Conservation (phyloP, 2,888 invertebrate species). For the Polyploca ridens region DNA sequence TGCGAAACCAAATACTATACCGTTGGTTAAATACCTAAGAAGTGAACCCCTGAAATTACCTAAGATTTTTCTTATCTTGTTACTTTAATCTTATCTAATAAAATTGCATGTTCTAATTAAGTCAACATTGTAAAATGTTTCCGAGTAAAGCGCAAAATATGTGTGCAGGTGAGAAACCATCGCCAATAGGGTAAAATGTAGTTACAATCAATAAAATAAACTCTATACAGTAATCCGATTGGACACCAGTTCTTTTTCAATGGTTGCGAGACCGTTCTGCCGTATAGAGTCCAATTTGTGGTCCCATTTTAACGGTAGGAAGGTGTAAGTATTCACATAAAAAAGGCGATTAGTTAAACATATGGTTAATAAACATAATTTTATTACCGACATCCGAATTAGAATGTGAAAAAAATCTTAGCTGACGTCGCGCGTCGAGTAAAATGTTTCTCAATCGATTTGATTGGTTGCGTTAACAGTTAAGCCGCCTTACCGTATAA, state of each 20-base stretch:
- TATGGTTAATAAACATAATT: not conserved
- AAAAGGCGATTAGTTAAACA: constrained; percentile 2
- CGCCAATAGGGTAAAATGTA: not conserved
- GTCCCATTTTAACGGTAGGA: not conserved
- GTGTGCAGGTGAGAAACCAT: not conserved
- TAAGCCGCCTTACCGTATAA: not conserved
- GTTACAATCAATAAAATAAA: constrained; percentile 2
- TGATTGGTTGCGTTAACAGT: not conserved
- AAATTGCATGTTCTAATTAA: not conserved
- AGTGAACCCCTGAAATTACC: not conserved
- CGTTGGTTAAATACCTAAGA: not conserved
- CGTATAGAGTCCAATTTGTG: not conserved
- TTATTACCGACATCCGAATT: not conserved
- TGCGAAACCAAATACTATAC: not conserved
- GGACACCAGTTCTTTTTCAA: not conserved
- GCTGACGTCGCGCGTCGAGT: not conserved
- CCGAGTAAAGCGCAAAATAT: not conserved
- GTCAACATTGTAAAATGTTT: not conserved
- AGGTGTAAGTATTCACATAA: not conserved
- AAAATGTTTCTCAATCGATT: not conserved
- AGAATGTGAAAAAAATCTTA: not conserved
- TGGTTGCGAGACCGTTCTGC: not conserved
- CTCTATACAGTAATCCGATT: not conserved
- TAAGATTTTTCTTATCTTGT: constrained; percentile 1
- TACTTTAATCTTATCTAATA: not conserved